Evolutionary conservation across 2,113 vertebrate genomes (phyloP).

Genomic region (Barbus barbus): DNA sequence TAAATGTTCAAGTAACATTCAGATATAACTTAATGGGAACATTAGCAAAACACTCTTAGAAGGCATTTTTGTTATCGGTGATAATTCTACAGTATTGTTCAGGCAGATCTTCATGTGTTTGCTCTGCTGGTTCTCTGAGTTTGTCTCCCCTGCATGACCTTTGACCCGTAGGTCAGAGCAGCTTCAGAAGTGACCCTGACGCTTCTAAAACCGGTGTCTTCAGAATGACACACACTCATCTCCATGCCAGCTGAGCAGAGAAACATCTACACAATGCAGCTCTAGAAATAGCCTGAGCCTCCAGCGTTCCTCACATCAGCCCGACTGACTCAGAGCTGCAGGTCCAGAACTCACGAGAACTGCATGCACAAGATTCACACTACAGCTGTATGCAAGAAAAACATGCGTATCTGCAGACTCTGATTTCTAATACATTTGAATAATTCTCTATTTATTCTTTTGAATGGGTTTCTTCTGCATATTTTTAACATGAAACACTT

Average conservation of each 20-base stretch:
- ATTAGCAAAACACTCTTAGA: neutral
- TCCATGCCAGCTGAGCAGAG: neutral
- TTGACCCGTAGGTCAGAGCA: neutral
- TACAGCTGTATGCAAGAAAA: neutral
- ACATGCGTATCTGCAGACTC: too few relatives aligned
- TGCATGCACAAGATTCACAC: neutral
- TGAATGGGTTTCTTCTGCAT: too few relatives aligned
- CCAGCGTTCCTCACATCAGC: neutral
- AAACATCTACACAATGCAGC: neutral
- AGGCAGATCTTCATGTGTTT: neutral
- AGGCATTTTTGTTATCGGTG: neutral
- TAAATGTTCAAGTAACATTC: too few relatives aligned
- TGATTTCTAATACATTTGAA: too few relatives aligned
- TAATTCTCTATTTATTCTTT: too few relatives aligned
- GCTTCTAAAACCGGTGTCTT: neutral
- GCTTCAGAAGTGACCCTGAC: constrained; percentile 3
- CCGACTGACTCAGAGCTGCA: neutral
- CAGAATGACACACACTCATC: neutral
- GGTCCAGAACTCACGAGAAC: too few relatives aligned
- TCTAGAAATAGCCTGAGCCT: constrained; percentile 6
- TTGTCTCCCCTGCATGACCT: neutral
- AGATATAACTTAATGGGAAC: neutral
- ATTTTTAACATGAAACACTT: too few relatives aligned
- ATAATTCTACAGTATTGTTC: neutral
- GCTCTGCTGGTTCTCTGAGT: neutral